Evolutionary conservation across 2,888 invertebrate genomes (phyloP), one percentile per base, ranked within the genome.

Genomic region (Pterobdella sp.): DNA sequence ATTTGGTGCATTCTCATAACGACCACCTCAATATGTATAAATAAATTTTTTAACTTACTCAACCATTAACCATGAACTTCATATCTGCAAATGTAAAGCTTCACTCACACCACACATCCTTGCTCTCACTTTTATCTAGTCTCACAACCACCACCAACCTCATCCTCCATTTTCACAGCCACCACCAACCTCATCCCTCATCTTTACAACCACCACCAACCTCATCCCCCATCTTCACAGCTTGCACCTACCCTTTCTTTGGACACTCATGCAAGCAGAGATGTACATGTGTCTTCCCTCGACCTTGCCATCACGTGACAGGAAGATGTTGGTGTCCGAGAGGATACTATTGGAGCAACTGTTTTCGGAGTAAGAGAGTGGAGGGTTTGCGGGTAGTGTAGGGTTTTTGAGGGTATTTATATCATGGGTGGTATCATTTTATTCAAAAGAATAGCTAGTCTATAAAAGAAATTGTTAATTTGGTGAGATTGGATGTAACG

Each of bases 281-380:
- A n/a, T 63, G 63, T n/a, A 63, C 26, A 14, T 63, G 63, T 31
- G 7, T 7, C 7, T 31, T 31, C 10, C 63, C n/a, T 7, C 63
- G 7, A 14, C 63, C 63, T 10, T 63, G 63, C 63, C 26, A 63
- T 26, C 31, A 63, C 63, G 31, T n/a, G 31, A 63, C 63, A 7
- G 63, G 63, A 29, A 63, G n/a, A 29, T 63, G 63, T 31, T n/a
- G n/a, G 14, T 63, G 63, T 63, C 63, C 63, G 7, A 26, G 7
- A 18, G 63, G 63, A 10, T 63, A 14, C 31, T 31, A 29, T 31
- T n/a, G 63, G 26, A n/a, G 31, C 14, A 63, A 63, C n/a, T 63
- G 63, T 26, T 7, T 7, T 26, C 7, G 31, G n/a, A 63, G 63
- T 63, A 10, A n/a, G 63, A 18, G 31, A 26, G 7, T 7, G 63